A percentile compares a stretch with the other conserved stretches of the same genome.
These are phyloP conservation scores for Druceiella hillmani DNA, from an alignment of 2,888 invertebrate species.

Conservation along the genomic window DNA sequence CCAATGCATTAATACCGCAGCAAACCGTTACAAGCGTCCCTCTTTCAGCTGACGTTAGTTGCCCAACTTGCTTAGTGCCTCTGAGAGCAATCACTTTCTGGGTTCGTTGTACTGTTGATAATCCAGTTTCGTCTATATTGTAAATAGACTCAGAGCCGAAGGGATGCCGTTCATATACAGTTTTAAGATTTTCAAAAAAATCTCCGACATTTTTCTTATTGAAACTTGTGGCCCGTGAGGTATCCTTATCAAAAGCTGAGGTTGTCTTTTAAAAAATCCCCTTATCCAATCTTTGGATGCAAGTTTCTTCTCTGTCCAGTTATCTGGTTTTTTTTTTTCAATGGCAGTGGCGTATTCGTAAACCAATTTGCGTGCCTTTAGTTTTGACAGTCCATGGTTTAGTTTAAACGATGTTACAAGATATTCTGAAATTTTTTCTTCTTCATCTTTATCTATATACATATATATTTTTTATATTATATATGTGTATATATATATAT, in stretches of 20 bases:
- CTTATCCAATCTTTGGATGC: constrained; percentile 23
- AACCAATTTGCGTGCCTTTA: no score
- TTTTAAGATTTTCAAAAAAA: constrained; percentile 22
- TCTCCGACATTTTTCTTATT: constrained; percentile 15
- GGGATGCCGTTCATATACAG: constrained; percentile 19
- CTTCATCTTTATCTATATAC: no score
- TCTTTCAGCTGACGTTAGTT: constrained; percentile 25
- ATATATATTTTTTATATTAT: no score
- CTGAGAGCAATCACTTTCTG: constrained; percentile 23
- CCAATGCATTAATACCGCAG: constrained; percentile 20
- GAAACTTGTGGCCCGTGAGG: constrained; percentile 21
- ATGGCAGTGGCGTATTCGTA: constrained; percentile 16
- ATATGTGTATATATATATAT: no score
- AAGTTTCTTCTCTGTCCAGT: constrained; percentile 20
- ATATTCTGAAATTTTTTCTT: no score
- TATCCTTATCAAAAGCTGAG: constrained; percentile 21
- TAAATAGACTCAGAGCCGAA: constrained; percentile 25
- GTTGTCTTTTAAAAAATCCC: constrained; percentile 21
- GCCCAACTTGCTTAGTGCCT: constrained; percentile 24
- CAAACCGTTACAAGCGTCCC: constrained; percentile 19
- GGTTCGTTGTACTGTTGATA: constrained; percentile 20
- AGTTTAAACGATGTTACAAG: no score
- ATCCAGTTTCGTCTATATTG: constrained; percentile 25
- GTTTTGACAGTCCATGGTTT: no score
- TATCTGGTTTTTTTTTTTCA: constrained; percentile 19